phyloP scores from a whole-genome alignment of 2,888 invertebrate genomes.

The Julus scanicus region DNA sequence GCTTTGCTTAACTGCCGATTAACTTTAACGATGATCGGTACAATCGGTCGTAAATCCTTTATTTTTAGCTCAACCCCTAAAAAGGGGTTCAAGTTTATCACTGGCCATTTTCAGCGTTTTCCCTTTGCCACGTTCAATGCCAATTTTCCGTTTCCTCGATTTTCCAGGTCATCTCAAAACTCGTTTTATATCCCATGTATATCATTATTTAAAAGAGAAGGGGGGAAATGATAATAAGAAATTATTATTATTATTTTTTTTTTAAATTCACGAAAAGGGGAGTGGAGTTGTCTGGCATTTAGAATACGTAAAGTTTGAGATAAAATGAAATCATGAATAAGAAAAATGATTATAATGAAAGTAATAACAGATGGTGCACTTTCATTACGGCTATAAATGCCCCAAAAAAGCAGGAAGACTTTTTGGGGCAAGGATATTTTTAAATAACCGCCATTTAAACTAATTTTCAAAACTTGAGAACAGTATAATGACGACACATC shows the following conservation, averaged over 20 bases:
- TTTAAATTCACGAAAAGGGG: neutral
- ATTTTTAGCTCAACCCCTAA: slow-evolving; percentile 3
- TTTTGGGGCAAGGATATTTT: neutral
- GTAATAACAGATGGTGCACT: neutral
- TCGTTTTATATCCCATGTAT: neutral
- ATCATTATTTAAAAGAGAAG: neutral
- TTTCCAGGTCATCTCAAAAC: slow-evolving; percentile 27
- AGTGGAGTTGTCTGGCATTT: neutral
- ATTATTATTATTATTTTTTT: neutral
- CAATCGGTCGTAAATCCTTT: neutral
- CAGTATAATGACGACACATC: too few relatives aligned
- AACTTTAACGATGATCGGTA: neutral
- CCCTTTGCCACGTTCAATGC: slow-evolving; percentile 15
- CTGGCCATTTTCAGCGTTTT: neutral
- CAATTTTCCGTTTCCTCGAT: slow-evolving; percentile 33
- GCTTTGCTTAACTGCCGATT: neutral
- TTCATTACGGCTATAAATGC: neutral
- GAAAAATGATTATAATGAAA: slow-evolving; percentile 6
- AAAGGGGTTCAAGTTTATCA: slow-evolving; percentile 18
- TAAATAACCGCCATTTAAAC: neutral
- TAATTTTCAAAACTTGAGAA: neutral
- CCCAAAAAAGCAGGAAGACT: neutral
- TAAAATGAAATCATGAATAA: neutral
- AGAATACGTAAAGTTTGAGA: neutral
- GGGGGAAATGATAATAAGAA: neutral